Conservation (phyloP, 2,888 invertebrate genomes). For the Uloborus plumipes region DNA sequence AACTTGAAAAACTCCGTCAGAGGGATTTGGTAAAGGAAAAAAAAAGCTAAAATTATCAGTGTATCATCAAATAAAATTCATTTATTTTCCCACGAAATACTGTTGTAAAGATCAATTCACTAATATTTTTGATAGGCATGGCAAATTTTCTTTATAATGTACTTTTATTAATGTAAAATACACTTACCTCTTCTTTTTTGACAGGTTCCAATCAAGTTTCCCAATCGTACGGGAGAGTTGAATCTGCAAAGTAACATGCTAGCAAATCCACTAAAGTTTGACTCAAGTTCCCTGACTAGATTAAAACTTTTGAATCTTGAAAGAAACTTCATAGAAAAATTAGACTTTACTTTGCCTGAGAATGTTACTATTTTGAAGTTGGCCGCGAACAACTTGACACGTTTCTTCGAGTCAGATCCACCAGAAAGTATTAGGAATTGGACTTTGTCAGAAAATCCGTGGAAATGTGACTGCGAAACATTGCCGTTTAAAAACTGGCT, state of each 20-base stretch:
- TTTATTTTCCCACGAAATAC: too few species aligned
- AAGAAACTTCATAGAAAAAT: constrained; percentile 1
- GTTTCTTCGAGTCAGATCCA: constrained; percentile 7
- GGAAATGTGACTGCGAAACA: constrained; percentile 47
- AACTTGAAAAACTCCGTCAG: too few species aligned
- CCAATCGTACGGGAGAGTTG: constrained; percentile 14
- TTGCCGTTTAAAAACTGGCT: constrained; percentile 21
- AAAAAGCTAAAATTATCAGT: too few species aligned
- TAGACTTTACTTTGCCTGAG: constrained; percentile 26
- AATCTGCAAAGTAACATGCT: constrained; percentile 27
- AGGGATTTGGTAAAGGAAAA: too few species aligned
- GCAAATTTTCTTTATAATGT: too few species aligned
- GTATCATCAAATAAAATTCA: too few species aligned
- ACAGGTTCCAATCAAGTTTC: constrained; percentile 23
- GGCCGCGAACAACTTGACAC: constrained; percentile 19
- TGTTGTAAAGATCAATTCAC: too few species aligned
- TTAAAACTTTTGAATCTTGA: constrained; percentile 26
- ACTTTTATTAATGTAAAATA: too few species aligned
- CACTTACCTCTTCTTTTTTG: background rate
- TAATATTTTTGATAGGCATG: too few species aligned
- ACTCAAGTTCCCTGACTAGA: background rate
- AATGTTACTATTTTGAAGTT: constrained; percentile 12
- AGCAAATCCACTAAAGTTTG: constrained; percentile 1
- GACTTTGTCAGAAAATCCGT: constrained; percentile 35
- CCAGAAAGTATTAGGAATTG: background rate